These are phyloP conservation scores for Ormia ochracea DNA, from an alignment of 2,888 invertebrate species.

Conservation along the genomic window DNA sequence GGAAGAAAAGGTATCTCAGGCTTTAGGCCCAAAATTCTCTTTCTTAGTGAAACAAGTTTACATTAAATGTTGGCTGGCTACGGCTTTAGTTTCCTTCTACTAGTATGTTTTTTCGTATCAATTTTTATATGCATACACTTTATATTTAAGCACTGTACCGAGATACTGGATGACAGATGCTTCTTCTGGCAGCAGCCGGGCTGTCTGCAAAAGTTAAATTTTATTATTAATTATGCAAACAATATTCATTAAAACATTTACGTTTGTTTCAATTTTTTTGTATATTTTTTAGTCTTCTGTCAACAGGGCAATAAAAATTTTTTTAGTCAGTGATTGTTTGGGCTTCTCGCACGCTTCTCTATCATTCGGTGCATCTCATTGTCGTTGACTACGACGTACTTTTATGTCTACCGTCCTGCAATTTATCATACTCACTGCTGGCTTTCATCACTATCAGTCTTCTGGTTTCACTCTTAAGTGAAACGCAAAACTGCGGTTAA, in stretches of 20 bases:
- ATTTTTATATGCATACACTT: neutral
- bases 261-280: neutral
- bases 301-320: no score
- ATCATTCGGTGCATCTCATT: neutral
- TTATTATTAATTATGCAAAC: slow-evolving; percentile 38
- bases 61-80: no score
- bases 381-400: neutral
- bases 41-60: no score
- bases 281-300: neutral
- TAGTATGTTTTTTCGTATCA: no score
- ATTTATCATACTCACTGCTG: neutral
- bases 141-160: neutral
- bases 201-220: slow-evolving; percentile 46
- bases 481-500: neutral
- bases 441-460: neutral
- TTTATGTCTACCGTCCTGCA: neutral
- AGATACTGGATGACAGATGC: slow-evolving; percentile 12
- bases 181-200: slow-evolving; percentile 25
- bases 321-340: neutral
- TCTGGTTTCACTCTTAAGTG: neutral
- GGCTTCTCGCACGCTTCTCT: neutral
- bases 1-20: no score
- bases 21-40: no score
- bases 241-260: slow-evolving; percentile 42
- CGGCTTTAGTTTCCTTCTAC: no score